Base-by-base conservation (phyloP, 2,113 vertebrate genomes). In the Lichenostomus cassidix region DNA sequence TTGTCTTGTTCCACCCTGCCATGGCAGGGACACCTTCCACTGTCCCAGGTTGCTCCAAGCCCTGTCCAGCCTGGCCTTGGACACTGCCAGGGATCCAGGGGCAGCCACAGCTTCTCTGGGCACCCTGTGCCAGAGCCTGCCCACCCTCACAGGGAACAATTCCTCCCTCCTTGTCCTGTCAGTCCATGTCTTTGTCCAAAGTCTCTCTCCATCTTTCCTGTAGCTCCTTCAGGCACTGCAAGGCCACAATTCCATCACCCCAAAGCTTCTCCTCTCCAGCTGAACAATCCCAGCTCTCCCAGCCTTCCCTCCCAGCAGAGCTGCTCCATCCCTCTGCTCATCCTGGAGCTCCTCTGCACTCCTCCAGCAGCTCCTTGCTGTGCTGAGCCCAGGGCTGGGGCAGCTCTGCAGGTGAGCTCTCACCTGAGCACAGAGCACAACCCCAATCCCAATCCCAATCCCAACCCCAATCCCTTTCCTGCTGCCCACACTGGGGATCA, bases 1-100 rank as follows among this genome's bases (percentile, higher is more conserved):
- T 0, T 31, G 37, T 9, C 35, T 7, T 0, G 0, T 21, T 0
- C n/a, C 37, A 62, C 5, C 24, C 35, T 22, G 24, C 49, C 67
- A 28, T 13, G 60, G 55, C 60, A 67, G 52, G 37, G 77, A 67
- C 86, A 74, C 27, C 44, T 89, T 0, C 68, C 76, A 20, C 68
- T 9, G 16, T 8, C 59, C 76, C 76, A 80, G 67, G 25, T 4
- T 49, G 59, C 35, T 71, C 58, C 85, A 0, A 47, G 19, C 8
- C 39, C 56, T 7, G 11, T n/a, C 74, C 84, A 73, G 0, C 42
- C 67, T 80, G 76, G 42, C 21, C 58, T 80, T 35, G 58, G 50
- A 5, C 42, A 88, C 49, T 80, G 21, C 58, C 85, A 88, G 76
- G 67, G 67, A 41, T 79, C 33, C 68, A 73, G 85, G 67, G 50